A percentile compares a stretch with the other conserved stretches of the same genome.
Evolutionary conservation across 2,113 vertebrate species (phyloP).

Genomic region (Bubo bubo): DNA sequence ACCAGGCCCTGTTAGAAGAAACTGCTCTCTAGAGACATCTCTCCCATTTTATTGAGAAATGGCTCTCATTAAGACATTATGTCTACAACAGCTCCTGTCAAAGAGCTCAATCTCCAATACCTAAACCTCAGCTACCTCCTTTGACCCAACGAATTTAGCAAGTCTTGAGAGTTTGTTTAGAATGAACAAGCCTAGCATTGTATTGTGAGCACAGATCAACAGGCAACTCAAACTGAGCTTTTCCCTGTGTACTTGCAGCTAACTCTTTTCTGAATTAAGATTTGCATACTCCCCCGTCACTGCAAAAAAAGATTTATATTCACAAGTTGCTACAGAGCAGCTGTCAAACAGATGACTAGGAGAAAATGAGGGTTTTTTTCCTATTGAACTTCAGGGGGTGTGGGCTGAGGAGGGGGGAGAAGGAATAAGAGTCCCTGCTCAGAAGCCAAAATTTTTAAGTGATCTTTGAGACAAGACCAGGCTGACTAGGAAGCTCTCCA

Average conservation of each 20-base stretch:
- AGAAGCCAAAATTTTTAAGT: slow-evolving; percentile 14
- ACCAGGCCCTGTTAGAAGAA: background rate
- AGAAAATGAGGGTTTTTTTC: background rate
- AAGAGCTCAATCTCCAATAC: background rate
- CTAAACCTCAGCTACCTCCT: background rate
- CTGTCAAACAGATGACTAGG: slow-evolving; percentile 59
- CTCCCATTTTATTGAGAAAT: background rate
- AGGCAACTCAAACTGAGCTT: background rate
- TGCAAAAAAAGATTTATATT: slow-evolving; percentile 64
- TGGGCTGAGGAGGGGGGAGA: background rate
- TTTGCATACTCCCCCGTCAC: slow-evolving; percentile 56
- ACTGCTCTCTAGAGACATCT: background rate
- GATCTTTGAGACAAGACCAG: slow-evolving; percentile 8
- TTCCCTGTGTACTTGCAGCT: slow-evolving; percentile 1
- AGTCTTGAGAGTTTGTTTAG: background rate
- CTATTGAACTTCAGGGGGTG: background rate
- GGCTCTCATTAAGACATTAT: background rate
- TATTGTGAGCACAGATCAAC: background rate
- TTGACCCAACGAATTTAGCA: background rate
- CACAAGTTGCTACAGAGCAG: slow-evolving; percentile 62
- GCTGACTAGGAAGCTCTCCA: slow-evolving; percentile 7
- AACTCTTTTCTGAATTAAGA: slow-evolving; percentile 61
- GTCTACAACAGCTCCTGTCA: background rate
- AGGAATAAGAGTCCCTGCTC: background rate
- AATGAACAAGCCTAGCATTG: background rate